These are phyloP conservation scores for Dendronephthya gigantea DNA, from an alignment of 64 coral and sea anemone genomes.

Conservation along the genomic window DNA sequence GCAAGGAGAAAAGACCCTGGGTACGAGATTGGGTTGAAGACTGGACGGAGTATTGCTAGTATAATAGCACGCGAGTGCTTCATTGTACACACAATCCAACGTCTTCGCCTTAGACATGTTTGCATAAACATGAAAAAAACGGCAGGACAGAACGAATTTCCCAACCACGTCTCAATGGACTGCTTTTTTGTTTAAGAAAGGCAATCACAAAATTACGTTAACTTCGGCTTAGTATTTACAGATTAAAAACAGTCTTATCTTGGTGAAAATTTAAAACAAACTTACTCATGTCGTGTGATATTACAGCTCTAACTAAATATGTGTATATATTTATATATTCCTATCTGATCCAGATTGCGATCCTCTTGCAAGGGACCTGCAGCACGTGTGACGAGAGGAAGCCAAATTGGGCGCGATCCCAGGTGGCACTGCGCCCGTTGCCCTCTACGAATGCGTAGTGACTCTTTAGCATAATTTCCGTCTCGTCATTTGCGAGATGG, in stretches of 20 bases:
- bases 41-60: too few species aligned
- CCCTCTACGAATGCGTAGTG: conserved; percentile 72
- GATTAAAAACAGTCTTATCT: background rate
- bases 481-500: conserved; percentile 75
- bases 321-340: background rate
- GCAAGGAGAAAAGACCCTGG: too few species aligned
- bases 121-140: too few species aligned
- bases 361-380: conserved; percentile 69
- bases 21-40: too few species aligned
- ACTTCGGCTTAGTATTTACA: background rate
- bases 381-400: conserved; percentile 62
- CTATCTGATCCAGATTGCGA: conserved; percentile 85
- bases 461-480: conserved; percentile 95
- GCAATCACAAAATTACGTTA: too few species aligned
- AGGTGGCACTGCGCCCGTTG: conserved; percentile 47
- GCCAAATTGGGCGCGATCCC: conserved; percentile 92
- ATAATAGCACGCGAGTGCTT: too few species aligned
- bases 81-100: too few species aligned
- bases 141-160: too few species aligned
- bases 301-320: background rate
- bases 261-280: background rate
- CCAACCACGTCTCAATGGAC: background rate
- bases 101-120: too few species aligned
- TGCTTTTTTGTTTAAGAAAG: background rate
- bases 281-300: background rate